Conservation (phyloP, 2,113 vertebrate genomes). For the Bubo bubo region DNA sequence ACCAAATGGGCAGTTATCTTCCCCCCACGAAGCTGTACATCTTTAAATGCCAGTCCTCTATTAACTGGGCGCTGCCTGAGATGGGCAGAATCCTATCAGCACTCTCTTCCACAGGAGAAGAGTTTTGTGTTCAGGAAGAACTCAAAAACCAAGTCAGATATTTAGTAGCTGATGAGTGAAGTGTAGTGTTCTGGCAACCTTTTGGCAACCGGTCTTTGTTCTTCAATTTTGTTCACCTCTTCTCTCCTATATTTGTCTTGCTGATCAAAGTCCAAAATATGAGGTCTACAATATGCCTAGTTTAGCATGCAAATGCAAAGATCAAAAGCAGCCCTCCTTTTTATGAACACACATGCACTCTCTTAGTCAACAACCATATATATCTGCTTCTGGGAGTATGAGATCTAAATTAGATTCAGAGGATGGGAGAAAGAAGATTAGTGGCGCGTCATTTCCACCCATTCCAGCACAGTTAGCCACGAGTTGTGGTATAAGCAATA, state of each 20-base stretch:
- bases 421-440: not conserved
- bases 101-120: not conserved
- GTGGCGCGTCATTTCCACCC: not conserved
- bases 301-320: not conserved
- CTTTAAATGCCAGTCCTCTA: not conserved
- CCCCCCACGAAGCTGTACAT: not conserved
- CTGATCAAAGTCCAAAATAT: not conserved
- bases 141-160: not conserved
- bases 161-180: not conserved
- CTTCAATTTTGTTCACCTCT: not conserved
- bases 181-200: constrained; percentile 20
- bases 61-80: not conserved
- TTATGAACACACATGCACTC: fast-evolving
- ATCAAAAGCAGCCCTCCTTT: not conserved
- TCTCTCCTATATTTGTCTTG: not conserved
- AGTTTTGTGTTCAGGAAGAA: not conserved
- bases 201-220: not conserved
- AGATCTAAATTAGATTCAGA: not conserved
- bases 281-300: not conserved
- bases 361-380: not conserved
- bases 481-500: not conserved
- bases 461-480: not conserved
- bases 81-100: not conserved
- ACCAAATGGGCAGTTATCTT: not conserved
- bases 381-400: not conserved